A percentile compares a stretch with the other conserved stretches of the same genome.
Conservation (phyloP, 2,113 vertebrate species). For the Oncorhynchus keta region DNA sequence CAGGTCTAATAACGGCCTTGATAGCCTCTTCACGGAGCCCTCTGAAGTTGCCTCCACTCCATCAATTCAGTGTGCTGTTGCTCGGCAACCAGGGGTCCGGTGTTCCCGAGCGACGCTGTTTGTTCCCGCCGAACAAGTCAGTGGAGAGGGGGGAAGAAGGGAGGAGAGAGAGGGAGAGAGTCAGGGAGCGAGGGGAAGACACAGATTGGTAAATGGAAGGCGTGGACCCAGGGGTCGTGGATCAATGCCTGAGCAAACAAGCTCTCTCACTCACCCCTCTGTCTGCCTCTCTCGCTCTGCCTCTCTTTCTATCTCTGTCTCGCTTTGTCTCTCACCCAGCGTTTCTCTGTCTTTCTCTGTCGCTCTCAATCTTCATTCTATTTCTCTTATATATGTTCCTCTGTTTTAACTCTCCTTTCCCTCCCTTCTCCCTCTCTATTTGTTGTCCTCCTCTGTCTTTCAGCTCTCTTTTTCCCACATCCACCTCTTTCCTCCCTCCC, state of each 20-base stretch:
- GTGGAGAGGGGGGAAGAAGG: slow-evolving; percentile 47
- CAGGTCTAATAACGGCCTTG: slow-evolving; percentile 65
- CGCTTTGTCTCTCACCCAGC: background rate
- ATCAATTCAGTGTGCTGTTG: slow-evolving; percentile 75
- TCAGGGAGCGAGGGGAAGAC: slow-evolving; percentile 16
- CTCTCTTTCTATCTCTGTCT: slow-evolving; percentile 21
- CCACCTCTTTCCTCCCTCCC: background rate
- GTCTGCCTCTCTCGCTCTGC: slow-evolving; percentile 8
- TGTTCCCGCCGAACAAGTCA: slow-evolving; percentile 70
- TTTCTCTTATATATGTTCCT: background rate
- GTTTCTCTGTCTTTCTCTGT: slow-evolving; percentile 24
- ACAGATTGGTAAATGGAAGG: slow-evolving; percentile 75
- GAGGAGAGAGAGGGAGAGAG: background rate
- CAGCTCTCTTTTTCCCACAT: background rate
- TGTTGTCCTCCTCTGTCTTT: background rate
- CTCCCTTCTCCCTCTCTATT: background rate
- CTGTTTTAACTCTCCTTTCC: background rate
- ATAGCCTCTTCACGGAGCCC: slow-evolving; percentile 66
- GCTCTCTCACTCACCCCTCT: slow-evolving; percentile 22
- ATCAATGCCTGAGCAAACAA: slow-evolving; percentile 70
- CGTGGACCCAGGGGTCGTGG: slow-evolving; percentile 61
- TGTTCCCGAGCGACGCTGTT: slow-evolving; percentile 68
- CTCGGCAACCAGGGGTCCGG: slow-evolving; percentile 72
- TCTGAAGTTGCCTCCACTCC: slow-evolving; percentile 73
- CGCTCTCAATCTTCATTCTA: background rate